phyloP scores from a whole-genome alignment of 2,888 invertebrate species.

The Panopea generosa region DNA sequence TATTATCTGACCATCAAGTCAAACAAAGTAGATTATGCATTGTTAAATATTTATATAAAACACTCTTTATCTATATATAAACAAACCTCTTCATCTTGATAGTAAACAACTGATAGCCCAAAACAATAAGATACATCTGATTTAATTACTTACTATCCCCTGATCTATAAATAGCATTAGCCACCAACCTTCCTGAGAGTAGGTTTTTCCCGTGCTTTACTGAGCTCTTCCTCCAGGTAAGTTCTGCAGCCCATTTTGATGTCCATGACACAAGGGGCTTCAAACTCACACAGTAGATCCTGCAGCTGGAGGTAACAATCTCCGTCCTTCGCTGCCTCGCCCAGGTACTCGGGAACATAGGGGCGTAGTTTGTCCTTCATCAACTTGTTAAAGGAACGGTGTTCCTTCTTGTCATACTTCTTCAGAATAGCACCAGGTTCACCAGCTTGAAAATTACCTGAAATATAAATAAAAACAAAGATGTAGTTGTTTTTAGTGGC shows the following conservation, averaged over 20 bases:
- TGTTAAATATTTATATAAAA: no score
- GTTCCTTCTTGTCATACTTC: constrained; percentile 95
- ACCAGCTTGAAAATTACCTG: constrained; percentile 96
- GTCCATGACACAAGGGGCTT: constrained; percentile 98
- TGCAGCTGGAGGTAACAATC: constrained; percentile 93
- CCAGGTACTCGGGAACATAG: constrained; percentile 97
- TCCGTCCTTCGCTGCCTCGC: constrained; percentile 85
- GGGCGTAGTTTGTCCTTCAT: constrained; percentile 94
- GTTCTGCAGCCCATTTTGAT: constrained; percentile 98
- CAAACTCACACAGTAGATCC: constrained; percentile 95
- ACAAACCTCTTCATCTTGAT: no score
- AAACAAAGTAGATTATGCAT: no score
- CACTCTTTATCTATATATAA: no score
- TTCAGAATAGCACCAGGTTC: constrained; percentile 96
- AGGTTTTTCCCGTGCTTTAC: constrained; percentile 97
- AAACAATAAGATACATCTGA: no score
- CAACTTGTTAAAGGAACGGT: constrained; percentile 93
- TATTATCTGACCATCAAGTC: no score
- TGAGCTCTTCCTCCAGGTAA: constrained; percentile 96
- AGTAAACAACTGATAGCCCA: no score
- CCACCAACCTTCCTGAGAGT: constrained; percentile 91
- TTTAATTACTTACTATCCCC: no score
- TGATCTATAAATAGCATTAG: no score
- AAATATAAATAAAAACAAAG: constrained; percentile 30
- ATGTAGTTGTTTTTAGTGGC: no score